Conservation (phyloP, 2,797 vertebrate species). For the Protosalanx chinensis region DNA sequence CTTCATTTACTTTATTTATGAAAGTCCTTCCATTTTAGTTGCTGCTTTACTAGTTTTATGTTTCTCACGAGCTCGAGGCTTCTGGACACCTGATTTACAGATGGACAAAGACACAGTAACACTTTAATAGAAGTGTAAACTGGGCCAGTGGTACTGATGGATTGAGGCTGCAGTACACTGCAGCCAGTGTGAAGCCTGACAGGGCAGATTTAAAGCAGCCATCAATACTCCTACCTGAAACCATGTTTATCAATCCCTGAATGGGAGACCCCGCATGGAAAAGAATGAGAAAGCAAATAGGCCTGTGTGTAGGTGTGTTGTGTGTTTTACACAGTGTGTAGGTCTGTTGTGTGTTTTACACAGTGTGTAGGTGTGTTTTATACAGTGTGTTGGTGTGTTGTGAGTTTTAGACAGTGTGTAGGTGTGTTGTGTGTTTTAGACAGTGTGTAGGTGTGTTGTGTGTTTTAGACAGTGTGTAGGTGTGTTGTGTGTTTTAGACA, state of each 20-base stretch:
- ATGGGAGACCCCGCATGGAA: constrained; percentile 15
- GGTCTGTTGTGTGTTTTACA: constrained; percentile 3
- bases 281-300: constrained; percentile 22
- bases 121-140: constrained; percentile 65
- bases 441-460: too few species aligned
- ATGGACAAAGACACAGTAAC: constrained; percentile 49
- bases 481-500: too few species aligned
- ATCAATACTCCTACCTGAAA: constrained; percentile 28
- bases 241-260: constrained; percentile 51
- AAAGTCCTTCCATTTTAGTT: constrained; percentile 45
- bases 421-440: too few species aligned
- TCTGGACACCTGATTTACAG: constrained; percentile 59
- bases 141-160: constrained; percentile 49
- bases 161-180: constrained; percentile 39
- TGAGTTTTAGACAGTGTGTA: too few species aligned
- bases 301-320: constrained; percentile 17
- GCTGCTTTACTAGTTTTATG: constrained; percentile 52
- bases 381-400: not conserved
- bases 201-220: constrained; percentile 35
- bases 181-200: constrained; percentile 47
- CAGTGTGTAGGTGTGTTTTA: not conserved
- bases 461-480: too few species aligned
- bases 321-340: constrained; percentile 30
- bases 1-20: constrained; percentile 60
- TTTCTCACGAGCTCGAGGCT: constrained; percentile 53